A percentile compares a stretch with the other conserved stretches of the same genome.
Conservation (phyloP, 2,797 vertebrate genomes). For the Spheniscus humboldti region DNA sequence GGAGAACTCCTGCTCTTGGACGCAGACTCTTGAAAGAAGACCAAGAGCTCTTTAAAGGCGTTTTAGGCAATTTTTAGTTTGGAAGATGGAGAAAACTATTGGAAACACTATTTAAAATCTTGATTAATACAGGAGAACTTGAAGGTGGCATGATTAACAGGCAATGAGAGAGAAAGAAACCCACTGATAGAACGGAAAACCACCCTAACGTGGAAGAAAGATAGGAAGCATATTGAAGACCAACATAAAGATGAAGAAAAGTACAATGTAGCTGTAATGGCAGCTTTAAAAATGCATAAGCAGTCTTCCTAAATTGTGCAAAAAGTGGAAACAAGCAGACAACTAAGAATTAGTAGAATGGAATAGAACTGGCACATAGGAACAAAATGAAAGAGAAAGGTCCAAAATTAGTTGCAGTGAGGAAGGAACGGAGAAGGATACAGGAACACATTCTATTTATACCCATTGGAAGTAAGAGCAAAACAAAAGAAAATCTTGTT, state of each 20-base stretch:
- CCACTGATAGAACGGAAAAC: neutral
- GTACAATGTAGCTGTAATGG: neutral
- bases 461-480: neutral
- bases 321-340: neutral
- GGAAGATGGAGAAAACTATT: neutral
- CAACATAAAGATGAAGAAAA: neutral
- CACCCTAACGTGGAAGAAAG: neutral
- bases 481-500: neutral
- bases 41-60: neutral
- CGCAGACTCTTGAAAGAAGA: neutral
- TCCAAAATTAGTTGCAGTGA: neutral
- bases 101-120: neutral
- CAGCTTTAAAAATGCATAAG: neutral
- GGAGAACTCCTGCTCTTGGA: neutral
- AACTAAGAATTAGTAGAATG: neutral
- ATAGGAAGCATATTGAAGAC: neutral
- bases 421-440: neutral
- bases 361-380: neutral
- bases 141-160: neutral
- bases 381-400: neutral
- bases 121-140: neutral
- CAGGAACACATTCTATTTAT: neutral
- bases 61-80: neutral
- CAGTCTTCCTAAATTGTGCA: neutral
- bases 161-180: neutral